phyloP scores from a whole-genome alignment of 2,888 invertebrate genomes.

The Lydus trimaculatus region DNA sequence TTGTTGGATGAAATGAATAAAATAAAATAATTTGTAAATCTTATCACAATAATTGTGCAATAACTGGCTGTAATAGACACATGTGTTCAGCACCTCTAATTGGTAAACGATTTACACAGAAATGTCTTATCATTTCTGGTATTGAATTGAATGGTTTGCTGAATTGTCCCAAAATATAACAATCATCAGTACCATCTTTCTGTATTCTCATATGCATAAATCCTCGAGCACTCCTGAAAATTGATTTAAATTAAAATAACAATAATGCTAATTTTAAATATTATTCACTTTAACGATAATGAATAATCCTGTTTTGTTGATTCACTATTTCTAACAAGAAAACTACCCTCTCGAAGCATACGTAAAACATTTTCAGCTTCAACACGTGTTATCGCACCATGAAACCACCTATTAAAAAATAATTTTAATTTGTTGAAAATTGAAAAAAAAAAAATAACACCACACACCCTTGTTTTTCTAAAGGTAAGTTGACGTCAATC shows the following conservation, averaged over 20 bases:
- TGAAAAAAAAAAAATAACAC: not conserved
- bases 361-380: conserved; percentile 91
- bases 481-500: conserved; percentile 80
- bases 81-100: conserved; percentile 97
- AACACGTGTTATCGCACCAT: conserved; percentile 88
- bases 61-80: conserved; percentile 91
- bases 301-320: conserved; percentile 94
- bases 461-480: conserved; percentile 88
- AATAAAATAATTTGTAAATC: conserved; percentile 25
- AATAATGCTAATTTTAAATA: conserved; percentile 8
- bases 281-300: conserved; percentile 89
- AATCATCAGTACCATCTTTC: conserved; percentile 74
- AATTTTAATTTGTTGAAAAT: conserved; percentile 8
- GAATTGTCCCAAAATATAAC: conserved; percentile 91
- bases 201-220: conserved; percentile 98
- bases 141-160: conserved; percentile 92
- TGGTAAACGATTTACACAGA: conserved; percentile 90
- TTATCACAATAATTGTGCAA: conserved; percentile 78
- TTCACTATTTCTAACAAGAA: conserved; percentile 93
- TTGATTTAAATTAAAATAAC: conserved; percentile 15
- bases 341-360: conserved; percentile 88
- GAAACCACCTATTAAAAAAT: conserved; percentile 81
- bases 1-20: not conserved
- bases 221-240: conserved; percentile 86
- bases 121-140: conserved; percentile 95